These are phyloP conservation scores for Nineta flava DNA, from an alignment of 2,888 invertebrate genomes.

Conservation along the genomic window DNA sequence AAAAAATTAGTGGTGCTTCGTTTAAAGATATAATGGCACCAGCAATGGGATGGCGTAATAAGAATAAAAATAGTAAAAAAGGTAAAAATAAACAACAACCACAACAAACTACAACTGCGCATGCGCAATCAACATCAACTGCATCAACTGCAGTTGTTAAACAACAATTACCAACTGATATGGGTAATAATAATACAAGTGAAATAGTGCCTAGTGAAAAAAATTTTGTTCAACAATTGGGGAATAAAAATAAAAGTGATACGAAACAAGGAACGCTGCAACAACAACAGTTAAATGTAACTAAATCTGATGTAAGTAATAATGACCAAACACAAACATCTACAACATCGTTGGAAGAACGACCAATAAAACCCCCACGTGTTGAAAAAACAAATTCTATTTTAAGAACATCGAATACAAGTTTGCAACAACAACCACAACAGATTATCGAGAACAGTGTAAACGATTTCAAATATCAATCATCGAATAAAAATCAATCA, in stretches of 20 bases:
- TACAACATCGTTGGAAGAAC: background rate
- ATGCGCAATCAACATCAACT: background rate
- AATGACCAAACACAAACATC: background rate
- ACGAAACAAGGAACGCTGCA: background rate
- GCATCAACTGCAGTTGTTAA: background rate
- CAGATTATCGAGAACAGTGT: background rate
- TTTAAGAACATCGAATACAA: background rate
- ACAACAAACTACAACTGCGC: background rate
- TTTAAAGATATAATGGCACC: slow-evolving; percentile 3
- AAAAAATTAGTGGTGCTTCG: background rate
- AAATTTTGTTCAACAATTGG: background rate
- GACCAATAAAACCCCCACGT: slow-evolving; percentile 7
- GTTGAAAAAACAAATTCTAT: slow-evolving; percentile 3
- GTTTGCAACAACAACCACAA: background rate
- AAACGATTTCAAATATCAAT: background rate
- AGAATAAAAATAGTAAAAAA: background rate
- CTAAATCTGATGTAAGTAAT: background rate
- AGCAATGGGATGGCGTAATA: slow-evolving; percentile 4
- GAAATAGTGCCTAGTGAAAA: background rate
- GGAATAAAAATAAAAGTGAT: background rate
- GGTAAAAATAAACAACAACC: slow-evolving; percentile 1
- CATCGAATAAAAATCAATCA: background rate
- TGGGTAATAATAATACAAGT: background rate
- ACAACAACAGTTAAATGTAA: too few relatives aligned
- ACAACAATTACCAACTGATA: too few relatives aligned